Evolutionary conservation across 1,140 invertebrate species (phyloP), one percentile per base, ranked within the genome.

Genomic region (Cydia amplana): DNA sequence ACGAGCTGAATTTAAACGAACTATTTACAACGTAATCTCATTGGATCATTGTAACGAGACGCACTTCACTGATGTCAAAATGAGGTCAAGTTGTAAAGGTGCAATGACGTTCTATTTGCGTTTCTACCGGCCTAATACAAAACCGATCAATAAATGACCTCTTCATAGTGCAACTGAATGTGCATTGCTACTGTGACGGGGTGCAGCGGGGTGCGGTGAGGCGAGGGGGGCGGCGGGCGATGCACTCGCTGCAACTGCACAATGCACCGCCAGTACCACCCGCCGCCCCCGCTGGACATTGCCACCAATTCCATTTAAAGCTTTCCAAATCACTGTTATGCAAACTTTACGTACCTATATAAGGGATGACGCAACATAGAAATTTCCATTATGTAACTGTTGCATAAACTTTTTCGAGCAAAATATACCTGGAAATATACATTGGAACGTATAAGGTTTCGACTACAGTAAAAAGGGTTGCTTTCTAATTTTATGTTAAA

Each of bases 211-310:
- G 78, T 60, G 49, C n/a, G n/a, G 72, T 20, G 75, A 14, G 74
- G 40, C 82, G 76, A 73, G 76, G 70, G 77, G 51, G 74, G 46
- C 72, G 32, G 73, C 77, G 74, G 28, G 73, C 77, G 74, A 28
- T 87, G 85, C 85, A 88, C 82, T 83, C 82, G 78, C 65, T 87
- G 86, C 85, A 86, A 79, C 81, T 82, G 82, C 79, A 81, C 83
- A 83, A 79, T 87, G 84, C 84, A 82, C 81, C 76, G 79, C 76
- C 78, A 60, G 63, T 77, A 40, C 72, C 80, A 75, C 74, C 80
- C 77, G 76, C 67, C 77, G 83, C 86, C 81, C 77, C 80, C 81
- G 77, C 83, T 89, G 86, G 86, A 82, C 87, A 80, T 87, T 89
- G 86, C 84, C 87, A 85, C 84, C 83, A 79, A 85, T 85, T 84